A percentile compares a stretch with the other conserved stretches of the same genome.
Evolutionary conservation across 2,113 vertebrate genomes (phyloP).

Genomic region (Heterocephalus glaber): DNA sequence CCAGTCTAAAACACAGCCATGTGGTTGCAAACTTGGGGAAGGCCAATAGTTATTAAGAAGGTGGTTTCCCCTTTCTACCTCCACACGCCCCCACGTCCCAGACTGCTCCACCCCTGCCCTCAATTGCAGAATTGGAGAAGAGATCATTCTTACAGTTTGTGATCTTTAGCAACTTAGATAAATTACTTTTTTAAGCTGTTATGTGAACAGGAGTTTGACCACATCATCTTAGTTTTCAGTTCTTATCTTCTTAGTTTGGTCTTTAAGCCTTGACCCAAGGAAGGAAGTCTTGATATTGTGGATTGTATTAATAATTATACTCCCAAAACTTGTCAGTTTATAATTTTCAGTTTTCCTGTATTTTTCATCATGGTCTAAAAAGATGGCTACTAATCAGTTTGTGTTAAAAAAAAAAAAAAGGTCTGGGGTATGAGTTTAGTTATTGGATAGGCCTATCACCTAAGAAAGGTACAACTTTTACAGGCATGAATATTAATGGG

Average conservation of each 20-base stretch:
- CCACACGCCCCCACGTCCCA: neutral
- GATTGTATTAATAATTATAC: neutral
- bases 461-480: neutral
- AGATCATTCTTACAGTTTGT: conserved; percentile 32
- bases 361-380: conserved; percentile 38
- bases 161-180: conserved; percentile 34
- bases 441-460: neutral
- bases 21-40: conserved; percentile 33
- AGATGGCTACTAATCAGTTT: neutral
- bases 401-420: neutral
- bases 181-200: neutral
- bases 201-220: conserved; percentile 3
- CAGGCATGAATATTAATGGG: neutral
- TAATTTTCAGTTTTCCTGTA: neutral
- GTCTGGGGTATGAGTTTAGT: neutral
- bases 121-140: conserved; percentile 19
- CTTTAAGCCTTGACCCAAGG: neutral
- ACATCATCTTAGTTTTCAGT: conserved; percentile 5
- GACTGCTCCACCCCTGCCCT: neutral
- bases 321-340: neutral
- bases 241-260: neutral
- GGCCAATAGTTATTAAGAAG: neutral
- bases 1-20: neutral
- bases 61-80: neutral
- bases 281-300: conserved; percentile 30